Evolutionary conservation across 2,113 vertebrate genomes (phyloP), one percentile per base, ranked within the genome.

Genomic region (Pterocles orientalis): DNA sequence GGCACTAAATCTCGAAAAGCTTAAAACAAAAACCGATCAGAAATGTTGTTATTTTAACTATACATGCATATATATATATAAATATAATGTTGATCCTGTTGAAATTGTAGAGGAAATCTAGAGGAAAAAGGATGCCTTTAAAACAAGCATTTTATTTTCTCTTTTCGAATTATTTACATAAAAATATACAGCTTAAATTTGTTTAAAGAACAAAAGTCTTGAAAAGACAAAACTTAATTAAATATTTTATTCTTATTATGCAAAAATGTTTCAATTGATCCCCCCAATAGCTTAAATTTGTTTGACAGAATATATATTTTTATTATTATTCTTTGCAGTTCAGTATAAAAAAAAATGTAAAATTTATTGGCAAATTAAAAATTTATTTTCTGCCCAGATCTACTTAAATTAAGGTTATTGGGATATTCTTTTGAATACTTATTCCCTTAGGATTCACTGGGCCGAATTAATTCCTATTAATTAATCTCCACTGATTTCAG

Each of bases 361-460:
- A 17, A 36, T 39, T 39, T 66, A 39, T 26, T 53, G 7, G 0
- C 4, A 94, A 82, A 94, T 90, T 56, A 85, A 95, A 87, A 76
- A 53, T 72, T 69, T 39, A 76, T 85, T 88, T 90, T 92, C 5
- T 65, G 20, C 21, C 33, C 36, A 80, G 14, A 26, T 54, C 58
- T 80, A n/a, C 73, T 90, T 69, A 92, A 85, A 58, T 76, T 82
- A 89, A 91, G 28, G 34, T 94, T 88, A 72, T 60, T 92, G 34
- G 36, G 60, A 81, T 87, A 77, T 80, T 73, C 31, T 77, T 94
- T 80, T 41, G 28, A 87, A 64, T 33, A 51, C 9, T 58, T 58
- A 51, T 51, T 88, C 41, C 31, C 28, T 54, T 16, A 88, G 23
- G 65, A 64, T 82, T 82, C 29, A 50, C 26, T 73, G 26, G 58